These are phyloP conservation scores for Chlamydotis undulata DNA, from an alignment of 2,113 vertebrate genomes.

Conservation along the genomic window DNA sequence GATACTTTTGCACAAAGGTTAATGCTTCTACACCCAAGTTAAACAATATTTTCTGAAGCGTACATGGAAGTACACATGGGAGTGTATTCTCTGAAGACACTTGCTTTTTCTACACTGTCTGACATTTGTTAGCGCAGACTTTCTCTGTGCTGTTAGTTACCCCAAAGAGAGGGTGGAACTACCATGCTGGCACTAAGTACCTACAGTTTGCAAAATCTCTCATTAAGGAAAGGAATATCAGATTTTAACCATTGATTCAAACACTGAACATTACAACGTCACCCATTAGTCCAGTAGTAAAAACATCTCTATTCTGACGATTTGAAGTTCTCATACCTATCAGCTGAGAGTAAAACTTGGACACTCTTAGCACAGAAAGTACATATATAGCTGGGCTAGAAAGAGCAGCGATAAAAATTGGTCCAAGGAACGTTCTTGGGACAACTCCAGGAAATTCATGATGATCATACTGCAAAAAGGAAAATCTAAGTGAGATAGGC, in stretches of 20 bases:
- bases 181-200: neutral
- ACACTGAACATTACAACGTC: neutral
- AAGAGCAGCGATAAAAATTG: conserved; percentile 82
- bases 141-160: neutral
- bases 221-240: neutral
- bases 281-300: neutral
- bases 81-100: neutral
- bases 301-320: neutral
- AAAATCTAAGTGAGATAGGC: neutral
- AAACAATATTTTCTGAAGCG: neutral
- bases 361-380: conserved; percentile 76
- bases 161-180: neutral
- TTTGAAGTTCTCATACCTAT: conserved; percentile 73
- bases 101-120: neutral
- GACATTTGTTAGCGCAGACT: neutral
- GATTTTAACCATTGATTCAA: neutral
- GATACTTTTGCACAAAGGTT: neutral
- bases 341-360: conserved; percentile 90
- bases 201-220: neutral
- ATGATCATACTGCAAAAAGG: conserved; percentile 89
- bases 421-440: conserved; percentile 92
- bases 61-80: fast-evolving
- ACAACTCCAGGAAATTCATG: conserved; percentile 95
- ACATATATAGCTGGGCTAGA: conserved; percentile 81
- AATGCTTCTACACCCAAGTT: neutral